A percentile compares a stretch with the other conserved stretches of the same genome.
Conservation (phyloP, 2,797 vertebrate species). For the Molossus alvarezi region DNA sequence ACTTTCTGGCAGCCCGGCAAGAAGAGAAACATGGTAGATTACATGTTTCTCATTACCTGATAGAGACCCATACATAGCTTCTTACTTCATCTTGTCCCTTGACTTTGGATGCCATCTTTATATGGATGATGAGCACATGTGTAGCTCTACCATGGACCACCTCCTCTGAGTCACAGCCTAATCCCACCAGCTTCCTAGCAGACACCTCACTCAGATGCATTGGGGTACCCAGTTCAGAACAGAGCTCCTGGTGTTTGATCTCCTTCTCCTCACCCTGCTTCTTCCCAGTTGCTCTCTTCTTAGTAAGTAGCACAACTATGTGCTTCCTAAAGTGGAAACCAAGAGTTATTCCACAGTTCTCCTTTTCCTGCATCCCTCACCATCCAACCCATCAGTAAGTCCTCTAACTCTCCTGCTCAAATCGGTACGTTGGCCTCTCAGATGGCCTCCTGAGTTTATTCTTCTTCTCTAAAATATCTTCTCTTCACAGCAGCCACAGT, state of each 20-base stretch:
- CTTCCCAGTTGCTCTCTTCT: not conserved
- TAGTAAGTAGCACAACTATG: not conserved
- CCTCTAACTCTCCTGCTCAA: not conserved
- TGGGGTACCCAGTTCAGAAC: not conserved
- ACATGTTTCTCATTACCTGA: not conserved
- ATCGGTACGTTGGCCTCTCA: not conserved
- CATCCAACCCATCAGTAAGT: not conserved
- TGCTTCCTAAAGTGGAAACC: not conserved
- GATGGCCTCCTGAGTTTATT: not conserved
- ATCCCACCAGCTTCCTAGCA: not conserved
- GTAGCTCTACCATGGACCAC: not conserved
- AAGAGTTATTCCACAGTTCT: not conserved
- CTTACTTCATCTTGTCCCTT: not conserved
- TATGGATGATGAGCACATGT: accelerated
- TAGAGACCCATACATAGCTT: not conserved
- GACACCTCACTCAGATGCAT: not conserved
- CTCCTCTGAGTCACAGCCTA: not conserved
- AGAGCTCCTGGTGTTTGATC: not conserved
- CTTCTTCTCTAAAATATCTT: not conserved
- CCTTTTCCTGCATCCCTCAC: not conserved
- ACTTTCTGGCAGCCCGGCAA: not conserved
- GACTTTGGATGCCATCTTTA: not conserved
- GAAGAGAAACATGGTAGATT: not conserved
- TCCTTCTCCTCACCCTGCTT: not conserved
- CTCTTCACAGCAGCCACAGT: not conserved